Conservation (phyloP, 1,140 invertebrate species). For the Musca domestica region DNA sequence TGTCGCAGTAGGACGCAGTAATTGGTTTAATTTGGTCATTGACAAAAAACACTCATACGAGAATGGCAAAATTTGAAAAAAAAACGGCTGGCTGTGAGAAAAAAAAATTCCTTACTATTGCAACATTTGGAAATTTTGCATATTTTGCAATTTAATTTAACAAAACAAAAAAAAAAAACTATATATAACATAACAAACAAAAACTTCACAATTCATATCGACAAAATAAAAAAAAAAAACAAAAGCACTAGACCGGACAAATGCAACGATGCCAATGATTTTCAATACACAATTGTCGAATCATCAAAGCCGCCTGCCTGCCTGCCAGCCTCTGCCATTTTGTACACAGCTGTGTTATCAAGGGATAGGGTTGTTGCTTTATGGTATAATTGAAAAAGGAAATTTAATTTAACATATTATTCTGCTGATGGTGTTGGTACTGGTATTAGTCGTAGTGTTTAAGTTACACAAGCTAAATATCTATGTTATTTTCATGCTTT, state of each 20-base stretch:
- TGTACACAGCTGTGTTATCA: no score
- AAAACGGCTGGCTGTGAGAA: background rate
- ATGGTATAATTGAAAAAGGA: no score
- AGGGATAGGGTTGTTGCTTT: no score
- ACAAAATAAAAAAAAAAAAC: background rate
- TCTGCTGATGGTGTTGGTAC: no score
- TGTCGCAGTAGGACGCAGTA: background rate
- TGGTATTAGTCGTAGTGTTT: no score
- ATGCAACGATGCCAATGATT: no score
- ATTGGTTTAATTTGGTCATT: constrained; percentile 13
- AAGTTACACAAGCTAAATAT: no score
- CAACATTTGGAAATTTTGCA: constrained; percentile 15
- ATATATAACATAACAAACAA: background rate
- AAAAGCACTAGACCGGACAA: background rate
- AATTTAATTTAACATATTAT: no score
- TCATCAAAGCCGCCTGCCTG: no score
- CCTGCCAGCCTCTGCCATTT: no score
- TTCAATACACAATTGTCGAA: no score
- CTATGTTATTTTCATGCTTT: no score
- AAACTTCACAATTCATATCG: constrained; percentile 1
- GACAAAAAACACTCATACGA: constrained; percentile 2
- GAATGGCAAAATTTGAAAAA: background rate
- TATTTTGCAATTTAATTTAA: constrained; percentile 18
- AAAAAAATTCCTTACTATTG: background rate
- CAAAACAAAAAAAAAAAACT: background rate